phyloP scores from a whole-genome alignment of 2,797 vertebrate species.

The Lithobates pipiens region DNA sequence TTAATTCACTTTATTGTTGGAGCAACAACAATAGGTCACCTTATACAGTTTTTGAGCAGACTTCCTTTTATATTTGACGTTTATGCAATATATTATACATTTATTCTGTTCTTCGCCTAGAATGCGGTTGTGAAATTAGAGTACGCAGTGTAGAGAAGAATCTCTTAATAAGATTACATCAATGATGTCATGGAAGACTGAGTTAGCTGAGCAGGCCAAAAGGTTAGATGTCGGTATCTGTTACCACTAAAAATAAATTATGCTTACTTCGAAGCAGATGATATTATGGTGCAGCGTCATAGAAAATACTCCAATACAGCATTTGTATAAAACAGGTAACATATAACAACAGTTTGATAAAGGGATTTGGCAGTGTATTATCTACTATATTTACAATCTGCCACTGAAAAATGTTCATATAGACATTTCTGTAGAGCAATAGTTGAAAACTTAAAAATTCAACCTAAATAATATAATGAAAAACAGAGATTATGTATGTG shows the following conservation, averaged over 20 bases:
- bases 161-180: slow-evolving; percentile 37
- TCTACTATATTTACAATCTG: not conserved
- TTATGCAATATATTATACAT: not conserved
- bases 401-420: too few species aligned
- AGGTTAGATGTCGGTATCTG: slow-evolving; percentile 2
- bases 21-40: too few species aligned
- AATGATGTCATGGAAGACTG: slow-evolving; percentile 38
- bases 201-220: not conserved
- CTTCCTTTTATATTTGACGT: too few species aligned
- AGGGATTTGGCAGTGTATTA: not conserved
- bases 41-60: too few species aligned
- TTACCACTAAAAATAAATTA: not conserved
- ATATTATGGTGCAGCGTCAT: not conserved
- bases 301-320: not conserved
- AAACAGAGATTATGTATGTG: too few species aligned
- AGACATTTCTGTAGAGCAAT: too few species aligned
- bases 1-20: too few species aligned
- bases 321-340: not conserved
- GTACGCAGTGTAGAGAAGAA: not conserved
- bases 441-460: too few species aligned
- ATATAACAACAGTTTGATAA: not conserved
- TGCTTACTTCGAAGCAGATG: not conserved
- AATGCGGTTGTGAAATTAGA: not conserved
- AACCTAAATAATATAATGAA: too few species aligned
- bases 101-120: not conserved